phyloP scores from a whole-genome alignment of 2,797 vertebrate species.

The Bryconaethiops microstoma region DNA sequence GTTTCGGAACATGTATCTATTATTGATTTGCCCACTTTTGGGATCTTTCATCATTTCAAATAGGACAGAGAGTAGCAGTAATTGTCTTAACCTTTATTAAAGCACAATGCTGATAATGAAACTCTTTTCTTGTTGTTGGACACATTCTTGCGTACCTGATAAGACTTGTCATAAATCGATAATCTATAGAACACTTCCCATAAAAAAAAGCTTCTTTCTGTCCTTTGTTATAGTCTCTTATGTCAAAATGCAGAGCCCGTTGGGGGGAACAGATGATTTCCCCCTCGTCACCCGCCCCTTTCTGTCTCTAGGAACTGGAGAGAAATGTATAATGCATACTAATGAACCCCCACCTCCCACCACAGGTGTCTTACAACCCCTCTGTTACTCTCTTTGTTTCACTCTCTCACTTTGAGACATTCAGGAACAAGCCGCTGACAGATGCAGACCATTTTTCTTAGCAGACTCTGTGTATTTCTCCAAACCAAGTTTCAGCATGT shows the following conservation, averaged over 20 bases:
- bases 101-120: not conserved
- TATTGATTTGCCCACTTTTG: not conserved
- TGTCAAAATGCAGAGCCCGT: constrained; percentile 29
- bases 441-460: constrained; percentile 13
- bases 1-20: too few relatives aligned
- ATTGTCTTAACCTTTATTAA: not conserved
- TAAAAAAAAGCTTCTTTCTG: constrained; percentile 17
- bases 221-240: constrained; percentile 28
- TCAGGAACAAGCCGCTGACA: constrained; percentile 28
- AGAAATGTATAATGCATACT: constrained; percentile 60
- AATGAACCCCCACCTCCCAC: constrained; percentile 58
- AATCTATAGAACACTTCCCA: constrained; percentile 14
- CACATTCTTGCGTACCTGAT: not conserved
- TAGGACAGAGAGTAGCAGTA: not conserved
- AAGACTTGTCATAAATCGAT: not conserved
- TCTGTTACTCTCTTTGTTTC: constrained; percentile 8
- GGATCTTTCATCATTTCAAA: constrained; percentile 34
- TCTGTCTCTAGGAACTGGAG: constrained; percentile 47
- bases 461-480: constrained; percentile 24
- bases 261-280: constrained; percentile 29
- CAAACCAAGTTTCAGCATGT: constrained; percentile 17
- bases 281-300: constrained; percentile 25
- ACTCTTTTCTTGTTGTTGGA: too few relatives aligned
- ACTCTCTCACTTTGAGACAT: constrained; percentile 36
- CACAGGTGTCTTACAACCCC: constrained; percentile 58